Conservation (phyloP, 92 coral and sea anemone species). For the Virgularia gustaviana region DNA sequence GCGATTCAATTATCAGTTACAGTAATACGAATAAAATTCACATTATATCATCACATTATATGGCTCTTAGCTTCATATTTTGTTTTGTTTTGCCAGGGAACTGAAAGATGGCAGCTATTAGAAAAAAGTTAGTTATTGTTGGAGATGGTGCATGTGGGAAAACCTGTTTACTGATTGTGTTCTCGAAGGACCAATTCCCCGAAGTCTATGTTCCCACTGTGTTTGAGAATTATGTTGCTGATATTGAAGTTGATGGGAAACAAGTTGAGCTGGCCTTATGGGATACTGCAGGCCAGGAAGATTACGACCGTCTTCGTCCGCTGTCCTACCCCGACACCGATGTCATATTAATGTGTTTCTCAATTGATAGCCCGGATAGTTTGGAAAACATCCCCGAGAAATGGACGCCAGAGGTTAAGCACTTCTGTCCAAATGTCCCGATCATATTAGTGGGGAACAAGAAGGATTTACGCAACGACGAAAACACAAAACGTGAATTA, state of each 20-base stretch:
- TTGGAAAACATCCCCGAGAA: conserved; percentile 98
- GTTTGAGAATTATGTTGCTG: conserved; percentile 93
- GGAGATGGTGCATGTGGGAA: conserved; percentile 99
- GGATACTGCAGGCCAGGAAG: conserved; percentile 99
- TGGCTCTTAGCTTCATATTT: conserved; percentile 10
- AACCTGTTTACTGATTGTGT: conserved; percentile 94
- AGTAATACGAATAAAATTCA: conserved; percentile 22
- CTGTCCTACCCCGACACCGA: conserved; percentile 97
- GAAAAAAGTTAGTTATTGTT: conserved; percentile 88
- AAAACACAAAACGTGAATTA: conserved; percentile 83
- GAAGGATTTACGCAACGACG: conserved; percentile 94
- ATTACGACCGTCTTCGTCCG: conserved; percentile 93
- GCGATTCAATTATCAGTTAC: conserved; percentile 10
- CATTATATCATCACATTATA: conserved; percentile 29
- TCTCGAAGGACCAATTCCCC: conserved; percentile 95
- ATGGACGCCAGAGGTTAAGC: conserved; percentile 98
- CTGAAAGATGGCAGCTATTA: conserved; percentile 77
- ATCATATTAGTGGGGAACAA: conserved; percentile 95
- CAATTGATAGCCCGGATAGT: conserved; percentile 97
- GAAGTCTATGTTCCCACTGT: conserved; percentile 97
- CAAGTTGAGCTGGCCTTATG: conserved; percentile 90
- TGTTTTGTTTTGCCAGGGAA: conserved; percentile 12
- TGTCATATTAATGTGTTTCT: conserved; percentile 95
- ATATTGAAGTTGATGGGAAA: conserved; percentile 84
- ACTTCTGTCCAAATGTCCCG: conserved; percentile 97